Evolutionary conservation across 2,888 invertebrate species (phyloP), one percentile per base, ranked within the genome.

Genomic region (Resseliella maxima): DNA sequence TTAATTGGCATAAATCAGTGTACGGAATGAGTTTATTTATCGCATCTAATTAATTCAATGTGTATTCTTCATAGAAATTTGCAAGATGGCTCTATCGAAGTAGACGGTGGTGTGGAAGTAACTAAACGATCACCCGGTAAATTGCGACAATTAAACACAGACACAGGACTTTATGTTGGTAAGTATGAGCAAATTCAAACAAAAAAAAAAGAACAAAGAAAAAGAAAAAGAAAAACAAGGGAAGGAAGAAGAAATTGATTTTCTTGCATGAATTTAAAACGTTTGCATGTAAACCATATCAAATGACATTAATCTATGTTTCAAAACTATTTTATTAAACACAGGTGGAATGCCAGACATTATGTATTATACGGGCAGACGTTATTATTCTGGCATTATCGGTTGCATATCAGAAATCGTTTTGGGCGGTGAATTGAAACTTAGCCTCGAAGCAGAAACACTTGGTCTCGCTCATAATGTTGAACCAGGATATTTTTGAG

Each of bases 161-260:
- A 97, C 89, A 96, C 96, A 87, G 96, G 97, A 88, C 94, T 98
- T 86, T 98, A 95, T 91, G 94, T 98, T 89, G 98, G 98, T 96
- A 91, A 92, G 92, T 89, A 83, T 81, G 18, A 36, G 21, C 1
- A 24, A 27, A 2, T 64, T 64, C 64, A 31, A n/a, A n/a, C n/a
- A n/a, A n/a, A n/a, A n/a, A n/a, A n/a, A n/a, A n/a, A n/a, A n/a
- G n/a, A n/a, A n/a, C n/a, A n/a, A n/a, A n/a, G n/a, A n/a, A n/a
- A n/a, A n/a, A n/a, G n/a, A n/a, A n/a, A n/a, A n/a, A n/a, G n/a
- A n/a, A n/a, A n/a, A n/a, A n/a, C n/a, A n/a, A n/a, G n/a, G n/a
- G n/a, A n/a, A n/a, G n/a, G n/a, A n/a, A n/a, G n/a, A n/a, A n/a
- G n/a, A n/a, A n/a, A n/a, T n/a, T n/a, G n/a, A n/a, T n/a, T n/a